phyloP scores from a whole-genome alignment of 2,888 invertebrate genomes.

The Drosophila ochracea region DNA sequence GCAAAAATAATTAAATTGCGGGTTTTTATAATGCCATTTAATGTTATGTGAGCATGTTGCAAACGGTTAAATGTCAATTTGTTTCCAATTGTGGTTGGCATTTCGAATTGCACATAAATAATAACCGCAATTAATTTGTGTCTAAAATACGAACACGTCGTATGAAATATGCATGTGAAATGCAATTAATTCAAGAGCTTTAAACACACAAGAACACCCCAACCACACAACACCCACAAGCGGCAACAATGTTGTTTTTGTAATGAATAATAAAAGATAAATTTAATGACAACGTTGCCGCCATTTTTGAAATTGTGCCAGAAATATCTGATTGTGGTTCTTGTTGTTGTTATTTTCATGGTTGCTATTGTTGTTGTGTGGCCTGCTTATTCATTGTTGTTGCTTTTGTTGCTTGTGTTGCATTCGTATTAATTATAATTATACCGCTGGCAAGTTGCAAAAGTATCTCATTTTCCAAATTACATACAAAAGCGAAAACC shows the following conservation, averaged over 20 bases:
- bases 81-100: constrained; percentile 19
- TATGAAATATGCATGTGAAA: constrained; percentile 71
- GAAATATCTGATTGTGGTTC: constrained; percentile 39
- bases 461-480: constrained; percentile 78
- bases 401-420: constrained; percentile 21
- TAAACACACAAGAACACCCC: constrained; percentile 5
- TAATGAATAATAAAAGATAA: constrained; percentile 55
- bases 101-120: constrained; percentile 51
- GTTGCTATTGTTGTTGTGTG: constrained; percentile 16
- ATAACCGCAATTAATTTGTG: constrained; percentile 66
- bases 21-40: constrained; percentile 1
- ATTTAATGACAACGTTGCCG: constrained; percentile 71
- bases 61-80: not conserved
- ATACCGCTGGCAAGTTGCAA: constrained; percentile 69
- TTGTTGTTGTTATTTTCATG: constrained; percentile 15
- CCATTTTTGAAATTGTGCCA: constrained; percentile 74
- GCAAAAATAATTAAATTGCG: not conserved
- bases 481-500: constrained; percentile 47
- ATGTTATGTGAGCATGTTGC: constrained; percentile 2
- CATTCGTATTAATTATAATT: constrained; percentile 75
- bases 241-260: constrained; percentile 47
- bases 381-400: constrained; percentile 5
- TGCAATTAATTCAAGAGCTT: constrained; percentile 74
- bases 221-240: constrained; percentile 10
- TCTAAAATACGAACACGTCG: constrained; percentile 58